phyloP scores from a whole-genome alignment of 23 tunicate species.

The Pegea sp. region DNA sequence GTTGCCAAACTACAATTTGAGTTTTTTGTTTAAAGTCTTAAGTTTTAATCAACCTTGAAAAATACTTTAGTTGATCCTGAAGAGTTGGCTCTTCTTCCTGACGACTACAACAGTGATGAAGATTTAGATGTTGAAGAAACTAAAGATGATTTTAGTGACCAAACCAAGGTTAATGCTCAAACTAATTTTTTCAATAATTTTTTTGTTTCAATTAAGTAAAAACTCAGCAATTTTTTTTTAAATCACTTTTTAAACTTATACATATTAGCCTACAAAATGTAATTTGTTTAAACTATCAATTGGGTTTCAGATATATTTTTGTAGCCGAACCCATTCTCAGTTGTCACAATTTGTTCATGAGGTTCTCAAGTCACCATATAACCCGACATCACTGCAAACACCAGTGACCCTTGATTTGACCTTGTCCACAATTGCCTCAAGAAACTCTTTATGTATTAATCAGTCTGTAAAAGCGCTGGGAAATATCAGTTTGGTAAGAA shows the following conservation, averaged over 20 bases:
- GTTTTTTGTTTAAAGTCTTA: no score
- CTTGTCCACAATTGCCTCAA: conserved; percentile 50
- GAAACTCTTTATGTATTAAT: conserved; percentile 67
- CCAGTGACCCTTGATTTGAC: conserved; percentile 6
- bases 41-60: no score
- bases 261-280: neutral
- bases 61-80: no score
- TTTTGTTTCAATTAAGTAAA: no score
- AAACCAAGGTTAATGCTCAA: no score
- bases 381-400: neutral
- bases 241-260: neutral
- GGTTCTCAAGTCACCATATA: conserved; percentile 64
- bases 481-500: conserved; percentile 24
- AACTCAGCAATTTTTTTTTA: no score
- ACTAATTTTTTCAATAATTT: no score
- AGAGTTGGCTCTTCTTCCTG: conserved; percentile 12
- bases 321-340: conserved; percentile 97
- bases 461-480: conserved; percentile 32
- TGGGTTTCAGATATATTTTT: conserved; percentile 35
- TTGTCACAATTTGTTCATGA: conserved; percentile 85
- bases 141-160: conserved; percentile 12
- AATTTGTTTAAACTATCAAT: no score
- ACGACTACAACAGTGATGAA: conserved; percentile 54
- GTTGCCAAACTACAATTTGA: no score
- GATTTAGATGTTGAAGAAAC: conserved; percentile 26